Percentiles rank a stretch among this genome's conserved stretches.
These are phyloP conservation scores for Eristalis arbustorum DNA, from an alignment of 2,888 invertebrate species.

Conservation along the genomic window DNA sequence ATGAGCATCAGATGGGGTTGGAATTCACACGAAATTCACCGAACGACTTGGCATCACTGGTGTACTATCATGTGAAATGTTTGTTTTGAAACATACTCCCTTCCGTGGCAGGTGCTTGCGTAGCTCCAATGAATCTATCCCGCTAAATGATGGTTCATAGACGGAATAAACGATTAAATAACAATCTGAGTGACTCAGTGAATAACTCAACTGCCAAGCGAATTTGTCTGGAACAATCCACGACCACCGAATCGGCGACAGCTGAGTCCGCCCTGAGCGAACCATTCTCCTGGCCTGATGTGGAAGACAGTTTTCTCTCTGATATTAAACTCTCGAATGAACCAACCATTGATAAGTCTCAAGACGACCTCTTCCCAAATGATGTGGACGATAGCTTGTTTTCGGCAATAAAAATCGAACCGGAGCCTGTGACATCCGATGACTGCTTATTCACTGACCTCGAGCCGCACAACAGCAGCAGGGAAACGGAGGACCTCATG, in stretches of 20 bases:
- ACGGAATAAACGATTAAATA: neutral
- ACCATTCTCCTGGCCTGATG: constrained; percentile 44
- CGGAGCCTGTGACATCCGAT: constrained; percentile 46
- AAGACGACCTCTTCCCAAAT: constrained; percentile 33
- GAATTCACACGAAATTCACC: neutral
- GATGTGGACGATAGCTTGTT: constrained; percentile 67
- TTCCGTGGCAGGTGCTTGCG: neutral
- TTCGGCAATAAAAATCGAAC: constrained; percentile 56
- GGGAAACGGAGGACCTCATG: constrained; percentile 33
- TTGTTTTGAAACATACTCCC: neutral
- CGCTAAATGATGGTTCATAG: neutral
- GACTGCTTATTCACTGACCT: constrained; percentile 75
- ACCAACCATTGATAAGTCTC: neutral
- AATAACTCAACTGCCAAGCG: constrained; percentile 7
- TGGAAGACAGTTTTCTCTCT: constrained; percentile 75
- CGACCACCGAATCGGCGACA: neutral
- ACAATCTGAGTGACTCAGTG: neutral
- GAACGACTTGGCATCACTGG: neutral
- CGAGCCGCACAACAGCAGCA: constrained; percentile 55
- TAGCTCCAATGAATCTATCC: neutral
- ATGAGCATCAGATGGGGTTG: neutral
- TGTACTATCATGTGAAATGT: neutral
- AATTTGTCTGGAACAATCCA: neutral
- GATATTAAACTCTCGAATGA: constrained; percentile 72
- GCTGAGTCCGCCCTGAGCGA: neutral